Evolutionary conservation across 2,797 vertebrate species (phyloP).

Genomic region (Cryptoblepharus egeriae): DNA sequence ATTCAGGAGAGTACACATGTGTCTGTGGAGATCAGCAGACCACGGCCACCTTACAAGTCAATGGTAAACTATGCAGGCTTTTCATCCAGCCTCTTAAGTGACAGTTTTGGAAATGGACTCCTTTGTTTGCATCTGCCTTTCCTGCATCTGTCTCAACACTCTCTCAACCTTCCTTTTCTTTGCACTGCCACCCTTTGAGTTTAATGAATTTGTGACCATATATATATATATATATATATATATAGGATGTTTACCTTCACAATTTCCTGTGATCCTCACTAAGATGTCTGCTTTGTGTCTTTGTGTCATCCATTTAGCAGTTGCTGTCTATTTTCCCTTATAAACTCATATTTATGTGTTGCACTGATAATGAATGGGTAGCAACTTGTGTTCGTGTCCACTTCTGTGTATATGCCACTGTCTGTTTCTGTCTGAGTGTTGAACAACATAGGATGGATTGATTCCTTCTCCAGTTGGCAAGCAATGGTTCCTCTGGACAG

Average conservation of each 20-base stretch:
- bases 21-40: slow-evolving; percentile 74
- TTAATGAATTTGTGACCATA: not conserved
- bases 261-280: slow-evolving; percentile 68
- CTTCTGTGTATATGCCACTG: not conserved
- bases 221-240: not conserved
- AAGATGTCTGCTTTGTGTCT: not conserved
- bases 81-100: not conserved
- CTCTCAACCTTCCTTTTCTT: not conserved
- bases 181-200: not conserved
- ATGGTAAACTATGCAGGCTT: slow-evolving; percentile 46
- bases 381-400: not conserved
- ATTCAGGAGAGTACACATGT: slow-evolving; percentile 83
- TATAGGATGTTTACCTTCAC: slow-evolving; percentile 49
- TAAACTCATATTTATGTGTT: not conserved
- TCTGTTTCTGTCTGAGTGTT: not conserved
- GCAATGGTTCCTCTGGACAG: not conserved
- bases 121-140: not conserved
- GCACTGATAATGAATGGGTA: slow-evolving; percentile 12
- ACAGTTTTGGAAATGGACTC: not conserved
- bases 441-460: not conserved
- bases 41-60: slow-evolving; percentile 54
- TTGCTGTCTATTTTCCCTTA: not conserved
- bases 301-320: not conserved
- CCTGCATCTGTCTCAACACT: not conserved
- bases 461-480: not conserved